Base-by-base conservation (phyloP, 1,140 invertebrate species). In the Sycobia sp. region DNA sequence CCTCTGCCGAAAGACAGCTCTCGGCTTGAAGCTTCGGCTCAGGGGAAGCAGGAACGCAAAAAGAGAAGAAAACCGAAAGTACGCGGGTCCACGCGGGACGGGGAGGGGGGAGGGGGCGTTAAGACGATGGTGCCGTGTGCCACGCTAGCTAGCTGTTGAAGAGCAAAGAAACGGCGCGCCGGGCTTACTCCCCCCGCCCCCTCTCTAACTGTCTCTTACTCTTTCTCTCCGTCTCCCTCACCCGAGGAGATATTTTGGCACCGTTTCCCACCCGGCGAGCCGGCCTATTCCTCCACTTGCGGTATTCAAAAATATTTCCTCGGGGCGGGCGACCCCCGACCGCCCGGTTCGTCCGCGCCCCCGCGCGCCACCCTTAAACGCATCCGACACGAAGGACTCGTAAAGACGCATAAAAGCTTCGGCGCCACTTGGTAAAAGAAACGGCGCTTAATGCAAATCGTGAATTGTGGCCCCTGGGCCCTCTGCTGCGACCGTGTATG, bases 231-330 rank as follows among this genome's bases (percentile, higher is more conserved):
- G 13, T 47, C 4, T 2, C 18, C 8, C 16, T 9, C 41, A 13
- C 41, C n/a, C 18, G n/a, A n/a, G n/a, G n/a, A n/a, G n/a, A n/a
- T n/a, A n/a, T 76, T 79, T 78, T 79, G 77, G 77, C 77, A 79
- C 70, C 62, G 70, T 68, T 73, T 72, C 70, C 62, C 23, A 5
- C 3, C 22, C 14, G n/a, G n/a, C n/a, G n/a, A n/a, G 69, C 69
- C 57, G 67, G 65, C 61, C 36, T 44, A 46, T 14, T 25, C n/a
- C 41, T 22, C 41, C 10, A 14, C 5, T 70, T 67, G 69, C 56
- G 70, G 69, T 73, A 74, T 71, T 71, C 66, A 65, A 71, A 74
- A 76, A 73, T 70, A 76, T 73, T 71, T 58, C 36, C 39, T 49
- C 50, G 23, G 29, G 27, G 59, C 22, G n/a, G n/a, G n/a, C n/a